Base-by-base conservation (phyloP, 2,888 invertebrate genomes). In the Pollenia griseotomentosa region DNA sequence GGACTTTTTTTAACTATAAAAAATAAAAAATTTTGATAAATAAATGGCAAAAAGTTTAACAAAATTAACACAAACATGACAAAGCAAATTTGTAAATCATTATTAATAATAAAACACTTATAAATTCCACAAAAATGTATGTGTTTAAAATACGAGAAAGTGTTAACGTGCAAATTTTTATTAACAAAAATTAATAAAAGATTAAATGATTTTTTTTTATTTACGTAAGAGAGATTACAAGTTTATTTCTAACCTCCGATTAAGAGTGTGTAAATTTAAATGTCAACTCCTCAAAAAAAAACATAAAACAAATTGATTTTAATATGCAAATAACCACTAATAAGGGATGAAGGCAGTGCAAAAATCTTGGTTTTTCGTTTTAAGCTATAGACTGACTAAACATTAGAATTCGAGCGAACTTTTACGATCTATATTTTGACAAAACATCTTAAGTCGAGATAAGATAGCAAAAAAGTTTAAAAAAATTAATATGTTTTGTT, bases 1-100 rank as follows among this genome's bases (percentile, higher is more conserved):
- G 33, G 12, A 16, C 14, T n/a, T 61, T 70, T 66, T n/a, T 57
- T 23, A 23, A 2, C 3, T 2, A 57, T 14, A 59, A 7, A 33
- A 11, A 65, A 40, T 53, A 14, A 23, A 42, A 53, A 23, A 23
- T 8, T 7, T 14, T 14, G 11, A 51, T 33, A 42, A 65, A 23
- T 10, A n/a, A 59, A 23, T n/a, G 23, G 12, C 1, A 4, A 48
- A 63, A 75, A 42, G 8, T 33, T 9, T 12, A 53, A 6, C 12
- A 61, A 75, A 63, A 63, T 51, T 40, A 63, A 40, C 4, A 12
- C 12, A 51, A 66, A 55, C 40, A 77, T 77, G 63, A 75, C 63
- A 42, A 42, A 51, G 51, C 74, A 48, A 61, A 74, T 61, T 57
- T 16, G 14, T 40, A 44, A 44, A 14, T 12, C 12, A 33, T 12